Evolutionary conservation across 1,140 invertebrate genomes (phyloP).

Genomic region (Neuroterus valhalla): DNA sequence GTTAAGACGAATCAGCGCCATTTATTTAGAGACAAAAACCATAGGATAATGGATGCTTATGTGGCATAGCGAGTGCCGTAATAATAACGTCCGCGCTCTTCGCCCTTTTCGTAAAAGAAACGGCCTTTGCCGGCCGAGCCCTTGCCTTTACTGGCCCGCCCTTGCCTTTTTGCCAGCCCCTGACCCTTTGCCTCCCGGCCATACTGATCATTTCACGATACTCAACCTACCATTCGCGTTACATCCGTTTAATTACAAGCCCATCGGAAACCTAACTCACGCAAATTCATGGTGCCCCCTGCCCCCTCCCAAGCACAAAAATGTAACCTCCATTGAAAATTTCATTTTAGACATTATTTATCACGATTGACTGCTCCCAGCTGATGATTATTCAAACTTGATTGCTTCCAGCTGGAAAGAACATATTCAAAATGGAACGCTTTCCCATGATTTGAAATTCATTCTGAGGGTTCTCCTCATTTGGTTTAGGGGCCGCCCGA

Average conservation of each 20-base stretch:
- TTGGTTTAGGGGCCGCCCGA: too few species aligned
- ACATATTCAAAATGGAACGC: too few species aligned
- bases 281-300: background rate
- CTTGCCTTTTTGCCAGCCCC: too few species aligned
- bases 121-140: too few species aligned
- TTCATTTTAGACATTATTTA: too few species aligned
- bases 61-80: constrained; percentile 46
- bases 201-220: constrained; percentile 23
- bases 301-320: background rate
- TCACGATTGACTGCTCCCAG: too few species aligned
- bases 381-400: too few species aligned
- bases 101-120: constrained; percentile 2
- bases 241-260: background rate
- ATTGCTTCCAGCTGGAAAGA: too few species aligned
- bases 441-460: too few species aligned
- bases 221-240: constrained; percentile 10
- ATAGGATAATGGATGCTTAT: constrained; percentile 52
- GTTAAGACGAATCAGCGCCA: constrained; percentile 64
- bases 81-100: constrained; percentile 49
- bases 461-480: too few species aligned
- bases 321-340: too few species aligned
- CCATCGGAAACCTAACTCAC: background rate
- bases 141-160: too few species aligned
- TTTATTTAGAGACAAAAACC: constrained; percentile 63
- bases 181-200: background rate